A percentile compares a stretch with the other conserved stretches of the same genome.
These are phyloP conservation scores for Seriola dumerili DNA, from an alignment of 2,113 vertebrate species.

Conservation along the genomic window DNA sequence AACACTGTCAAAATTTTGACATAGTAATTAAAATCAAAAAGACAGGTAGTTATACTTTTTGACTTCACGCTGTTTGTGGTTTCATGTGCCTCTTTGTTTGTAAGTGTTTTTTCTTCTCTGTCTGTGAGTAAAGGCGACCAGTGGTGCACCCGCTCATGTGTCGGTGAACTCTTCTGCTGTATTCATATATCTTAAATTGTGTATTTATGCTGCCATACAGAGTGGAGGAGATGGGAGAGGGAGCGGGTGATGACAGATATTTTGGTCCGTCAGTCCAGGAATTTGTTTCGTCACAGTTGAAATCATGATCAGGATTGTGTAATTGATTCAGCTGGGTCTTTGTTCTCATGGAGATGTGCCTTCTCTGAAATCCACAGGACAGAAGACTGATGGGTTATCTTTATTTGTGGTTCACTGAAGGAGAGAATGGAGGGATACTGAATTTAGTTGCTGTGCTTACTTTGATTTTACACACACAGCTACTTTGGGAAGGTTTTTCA, in stretches of 20 bases:
- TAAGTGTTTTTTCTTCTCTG: background rate
- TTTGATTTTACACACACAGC: too few species aligned
- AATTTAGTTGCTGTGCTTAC: too few species aligned
- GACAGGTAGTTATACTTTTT: background rate
- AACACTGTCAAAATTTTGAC: background rate
- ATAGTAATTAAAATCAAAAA: background rate
- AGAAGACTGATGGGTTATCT: background rate
- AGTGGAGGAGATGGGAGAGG: background rate
- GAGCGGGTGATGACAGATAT: background rate
- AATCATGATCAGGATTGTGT: slow-evolving; percentile 62
- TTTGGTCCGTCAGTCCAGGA: slow-evolving; percentile 13
- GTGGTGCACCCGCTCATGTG: background rate
- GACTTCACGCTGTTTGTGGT: background rate
- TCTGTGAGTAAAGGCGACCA: background rate
- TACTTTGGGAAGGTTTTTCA: too few species aligned
- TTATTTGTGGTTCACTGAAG: too few species aligned
- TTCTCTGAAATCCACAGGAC: slow-evolving; percentile 1
- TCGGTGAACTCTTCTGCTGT: slow-evolving; percentile 7
- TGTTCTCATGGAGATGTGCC: slow-evolving; percentile 8
- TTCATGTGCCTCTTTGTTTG: background rate
- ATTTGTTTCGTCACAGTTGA: slow-evolving; percentile 35
- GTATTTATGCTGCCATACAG: background rate
- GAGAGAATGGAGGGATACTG: too few species aligned
- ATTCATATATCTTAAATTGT: background rate
- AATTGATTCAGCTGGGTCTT: slow-evolving; percentile 61